phyloP scores from a whole-genome alignment of 2,113 vertebrate genomes.

The cattle (Bos taurus) region DNA sequence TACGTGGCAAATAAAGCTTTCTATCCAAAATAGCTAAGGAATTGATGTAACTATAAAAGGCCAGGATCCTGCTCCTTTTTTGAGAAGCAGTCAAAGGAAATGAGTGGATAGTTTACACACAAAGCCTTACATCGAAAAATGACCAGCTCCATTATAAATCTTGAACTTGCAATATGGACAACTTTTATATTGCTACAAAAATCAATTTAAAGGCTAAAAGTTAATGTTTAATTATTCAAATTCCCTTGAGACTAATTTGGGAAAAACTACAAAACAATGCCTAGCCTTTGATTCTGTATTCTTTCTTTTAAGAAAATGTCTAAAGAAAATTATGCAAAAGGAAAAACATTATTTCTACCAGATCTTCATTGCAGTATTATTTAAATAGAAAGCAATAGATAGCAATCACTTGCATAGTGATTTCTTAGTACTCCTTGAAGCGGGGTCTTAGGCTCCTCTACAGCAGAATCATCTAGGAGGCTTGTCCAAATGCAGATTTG shows the following conservation, averaged over 20 bases:
- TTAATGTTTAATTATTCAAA: conserved; percentile 30
- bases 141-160: neutral
- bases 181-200: conserved; percentile 20
- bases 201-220: neutral
- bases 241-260: neutral
- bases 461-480: neutral
- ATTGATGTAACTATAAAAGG: neutral
- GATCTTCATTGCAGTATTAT: neutral
- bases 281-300: neutral
- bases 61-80: neutral
- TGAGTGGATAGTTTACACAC: neutral
- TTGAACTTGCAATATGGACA: conserved; percentile 12
- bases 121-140: neutral
- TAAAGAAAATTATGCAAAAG: conserved; percentile 5
- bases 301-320: neutral
- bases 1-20: conserved; percentile 30
- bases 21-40: conserved; percentile 42
- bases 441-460: neutral
- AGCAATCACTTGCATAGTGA: neutral
- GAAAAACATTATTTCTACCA: neutral
- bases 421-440: neutral
- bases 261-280: neutral
- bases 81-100: neutral
- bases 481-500: neutral
- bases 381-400: neutral